phyloP scores from a whole-genome alignment of 2,113 vertebrate genomes.

The Pteruthius melanotis region DNA sequence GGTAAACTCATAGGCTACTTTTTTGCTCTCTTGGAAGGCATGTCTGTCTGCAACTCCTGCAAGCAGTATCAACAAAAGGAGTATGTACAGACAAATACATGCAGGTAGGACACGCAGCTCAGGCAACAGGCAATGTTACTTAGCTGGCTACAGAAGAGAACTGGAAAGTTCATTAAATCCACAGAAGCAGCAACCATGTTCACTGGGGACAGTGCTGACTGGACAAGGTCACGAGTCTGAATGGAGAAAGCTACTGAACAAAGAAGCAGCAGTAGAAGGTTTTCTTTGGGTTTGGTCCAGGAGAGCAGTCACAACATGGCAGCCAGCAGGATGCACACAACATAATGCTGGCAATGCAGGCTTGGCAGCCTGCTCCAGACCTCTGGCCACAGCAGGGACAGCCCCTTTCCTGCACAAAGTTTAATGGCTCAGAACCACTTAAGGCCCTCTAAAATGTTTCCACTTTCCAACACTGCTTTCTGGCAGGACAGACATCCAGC shows the following conservation, averaged over 20 bases:
- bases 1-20: not conserved
- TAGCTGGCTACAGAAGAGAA: not conserved
- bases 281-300: slow-evolving; percentile 23
- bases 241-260: not conserved
- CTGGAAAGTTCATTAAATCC: slow-evolving; percentile 40
- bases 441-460: not conserved
- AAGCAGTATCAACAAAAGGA: not conserved
- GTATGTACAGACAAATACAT: not conserved
- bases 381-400: not conserved
- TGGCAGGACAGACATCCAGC: not conserved
- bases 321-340: not conserved
- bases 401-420: not conserved
- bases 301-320: not conserved
- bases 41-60: not conserved
- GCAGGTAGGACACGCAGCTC: not conserved
- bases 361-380: not conserved
- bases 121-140: not conserved
- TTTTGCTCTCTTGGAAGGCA: not conserved
- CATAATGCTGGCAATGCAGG: not conserved
- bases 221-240: not conserved
- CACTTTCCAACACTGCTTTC: not conserved
- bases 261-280: not conserved
- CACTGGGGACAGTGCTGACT: not conserved
- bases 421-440: not conserved
- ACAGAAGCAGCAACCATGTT: not conserved